Base-by-base conservation (phyloP, 2,113 vertebrate genomes). In the Tauraco erythrolophus region DNA sequence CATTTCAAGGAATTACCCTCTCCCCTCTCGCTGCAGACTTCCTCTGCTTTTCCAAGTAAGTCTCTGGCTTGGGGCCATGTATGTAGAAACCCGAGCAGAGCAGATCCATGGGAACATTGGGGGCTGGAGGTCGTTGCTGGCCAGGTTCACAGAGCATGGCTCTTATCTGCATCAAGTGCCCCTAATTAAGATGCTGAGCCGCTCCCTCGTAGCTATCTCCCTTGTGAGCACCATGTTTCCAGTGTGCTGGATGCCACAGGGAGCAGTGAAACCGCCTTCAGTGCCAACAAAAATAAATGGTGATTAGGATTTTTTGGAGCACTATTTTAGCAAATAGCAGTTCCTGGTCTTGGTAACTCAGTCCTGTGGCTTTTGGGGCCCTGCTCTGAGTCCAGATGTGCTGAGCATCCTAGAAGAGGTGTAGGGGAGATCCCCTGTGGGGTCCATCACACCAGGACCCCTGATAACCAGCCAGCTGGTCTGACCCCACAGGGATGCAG, bases 1-100 rank as follows among this genome's bases (percentile, higher is more conserved):
- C 43, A 23, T 84, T 96, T 94, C 94, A 96, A 92, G 92, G 94
- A 96, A 97, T 96, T 78, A n/a, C 91, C 64, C 60, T 92, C 45
- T 94, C 30, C 50, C 68, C 14, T 8, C 62, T 57, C 0, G 0
- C 84, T 57, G 61, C 75, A 93, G 92, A 78, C 88, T 95, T 94
- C 94, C 95, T 97, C 83, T 94, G 88, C 83, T 97, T 97, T 96
- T 97, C 96, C 92, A 89, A 94, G 91, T 64, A 85, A 91, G 33
- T 1, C 60, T 48, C 92, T 96, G 97, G 94, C 94, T 48, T 5
- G 60, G 76, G 28, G 94, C 96, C 96, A 91, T 7, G 27, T 24
- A 1, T 56, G 41, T 5, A 39, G 92, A 57, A 95, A 92, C 50
- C 0, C 0, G 78, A 93, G 85, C 5, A 3, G 79, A 85, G 56